phyloP scores from a whole-genome alignment of 2,113 vertebrate species.

The Oxygymnocypris stewartii region DNA sequence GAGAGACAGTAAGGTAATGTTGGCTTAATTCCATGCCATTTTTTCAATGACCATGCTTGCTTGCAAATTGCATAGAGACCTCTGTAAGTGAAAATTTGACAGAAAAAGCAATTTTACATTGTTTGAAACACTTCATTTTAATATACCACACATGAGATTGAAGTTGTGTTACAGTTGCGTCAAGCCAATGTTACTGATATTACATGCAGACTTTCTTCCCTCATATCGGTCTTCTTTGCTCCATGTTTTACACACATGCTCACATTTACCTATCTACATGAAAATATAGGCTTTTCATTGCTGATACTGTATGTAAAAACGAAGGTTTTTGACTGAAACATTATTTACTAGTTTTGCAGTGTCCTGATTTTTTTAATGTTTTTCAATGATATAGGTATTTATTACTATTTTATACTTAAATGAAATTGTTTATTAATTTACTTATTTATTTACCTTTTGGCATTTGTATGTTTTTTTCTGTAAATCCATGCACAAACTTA shows the following conservation, averaged over 20 bases:
- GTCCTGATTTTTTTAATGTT: too few relatives aligned
- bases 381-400: too few relatives aligned
- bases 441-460: too few relatives aligned
- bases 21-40: slow-evolving; percentile 80
- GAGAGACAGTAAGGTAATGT: slow-evolving; percentile 60
- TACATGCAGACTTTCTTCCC: not conserved
- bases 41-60: too few relatives aligned
- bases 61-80: slow-evolving; percentile 74
- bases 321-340: not conserved
- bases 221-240: not conserved
- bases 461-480: too few relatives aligned
- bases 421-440: too few relatives aligned
- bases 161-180: not conserved
- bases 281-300: not conserved
- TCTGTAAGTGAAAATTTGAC: slow-evolving; percentile 48
- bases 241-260: not conserved
- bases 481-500: too few relatives aligned
- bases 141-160: slow-evolving; percentile 31
- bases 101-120: slow-evolving; percentile 9
- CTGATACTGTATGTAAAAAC: not conserved
- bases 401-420: too few relatives aligned
- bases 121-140: not conserved
- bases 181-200: not conserved
- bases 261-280: not conserved
- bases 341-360: not conserved